These are phyloP conservation scores for Leptura quadrifasciata DNA, from an alignment of 2,888 invertebrate species.

Conservation along the genomic window DNA sequence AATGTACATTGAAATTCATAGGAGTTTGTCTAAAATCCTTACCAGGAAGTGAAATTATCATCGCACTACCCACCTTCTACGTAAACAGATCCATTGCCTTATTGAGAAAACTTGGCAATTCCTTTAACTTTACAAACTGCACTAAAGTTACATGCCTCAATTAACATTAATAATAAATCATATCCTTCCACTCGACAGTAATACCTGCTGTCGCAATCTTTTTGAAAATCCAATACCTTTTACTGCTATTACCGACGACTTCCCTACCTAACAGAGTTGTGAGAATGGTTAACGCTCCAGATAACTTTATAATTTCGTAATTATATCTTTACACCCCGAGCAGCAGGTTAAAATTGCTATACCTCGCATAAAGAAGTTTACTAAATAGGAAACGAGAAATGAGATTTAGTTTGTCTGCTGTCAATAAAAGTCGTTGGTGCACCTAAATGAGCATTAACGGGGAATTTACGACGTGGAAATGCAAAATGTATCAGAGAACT, in stretches of 20 bases:
- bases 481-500: not conserved
- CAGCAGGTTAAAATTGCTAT: constrained; percentile 12
- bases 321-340: constrained; percentile 15
- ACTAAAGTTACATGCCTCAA: constrained; percentile 8
- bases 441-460: constrained; percentile 18
- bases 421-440: constrained; percentile 6
- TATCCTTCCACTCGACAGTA: not conserved
- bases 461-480: constrained; percentile 3
- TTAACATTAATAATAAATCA: constrained; percentile 20
- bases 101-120: too few species aligned
- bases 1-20: not conserved
- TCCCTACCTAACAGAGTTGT: not conserved
- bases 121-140: constrained; percentile 4
- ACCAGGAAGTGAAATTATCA: constrained; percentile 12
- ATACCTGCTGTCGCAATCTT: not conserved
- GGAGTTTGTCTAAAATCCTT: not conserved
- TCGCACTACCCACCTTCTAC: not conserved
- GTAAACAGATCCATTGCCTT: not conserved
- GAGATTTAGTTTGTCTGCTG: constrained; percentile 11
- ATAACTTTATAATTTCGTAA: not conserved
- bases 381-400: constrained; percentile 21
- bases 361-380: constrained; percentile 11
- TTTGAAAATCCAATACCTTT: not conserved
- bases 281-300: constrained; percentile 10
- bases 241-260: not conserved